Base-by-base conservation (phyloP, 2,888 invertebrate species). In the Machimus atricapillus region DNA sequence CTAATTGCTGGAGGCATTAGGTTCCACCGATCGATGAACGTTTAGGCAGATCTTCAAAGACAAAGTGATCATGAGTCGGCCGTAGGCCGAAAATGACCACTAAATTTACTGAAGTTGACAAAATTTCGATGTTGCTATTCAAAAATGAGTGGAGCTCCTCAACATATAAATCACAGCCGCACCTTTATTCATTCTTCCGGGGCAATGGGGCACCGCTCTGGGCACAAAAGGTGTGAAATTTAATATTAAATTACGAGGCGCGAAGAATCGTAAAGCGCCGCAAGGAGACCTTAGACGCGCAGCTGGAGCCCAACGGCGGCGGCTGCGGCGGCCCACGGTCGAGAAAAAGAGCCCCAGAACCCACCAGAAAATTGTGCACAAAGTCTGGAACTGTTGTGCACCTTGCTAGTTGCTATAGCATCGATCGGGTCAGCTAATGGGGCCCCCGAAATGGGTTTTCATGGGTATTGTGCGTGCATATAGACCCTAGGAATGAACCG, bases 241-340 rank as follows among this genome's bases (percentile, higher is more conserved):
- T 81, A 81, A 81, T 81, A 81, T 81, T 81, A 81, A 81, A 81
- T 81, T 81, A 81, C 81, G 81, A 81, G 56, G 46, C 81, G 81
- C 52, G 27, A n/a, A 81, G 81, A 16, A 76, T 37, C 34, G 40
- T 76, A 76, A 76, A 66, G 66, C 23, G 66, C 27, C 12, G 66
- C 66, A 76, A 76, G 19, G n/a, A 34, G 37, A 81, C 14, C 43
- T 23, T 52, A 81, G 46, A n/a, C 27, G 56, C 81, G 27, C 81
- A 81, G 81, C 56, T 56, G 81, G 81, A 34, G 81, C 31, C n/a
- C n/a, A n/a, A n/a, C n/a, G n/a, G n/a, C n/a, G n/a, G n/a, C n/a
- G n/a, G n/a, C n/a, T n/a, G n/a, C 34, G 66, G 27, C 52, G 52
- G 46, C 81, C 81, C 56, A 81, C 81, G 52, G 66, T 12, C 66